Conservation (phyloP, 2,797 vertebrate species). For the Sebastolobus altivelis region DNA sequence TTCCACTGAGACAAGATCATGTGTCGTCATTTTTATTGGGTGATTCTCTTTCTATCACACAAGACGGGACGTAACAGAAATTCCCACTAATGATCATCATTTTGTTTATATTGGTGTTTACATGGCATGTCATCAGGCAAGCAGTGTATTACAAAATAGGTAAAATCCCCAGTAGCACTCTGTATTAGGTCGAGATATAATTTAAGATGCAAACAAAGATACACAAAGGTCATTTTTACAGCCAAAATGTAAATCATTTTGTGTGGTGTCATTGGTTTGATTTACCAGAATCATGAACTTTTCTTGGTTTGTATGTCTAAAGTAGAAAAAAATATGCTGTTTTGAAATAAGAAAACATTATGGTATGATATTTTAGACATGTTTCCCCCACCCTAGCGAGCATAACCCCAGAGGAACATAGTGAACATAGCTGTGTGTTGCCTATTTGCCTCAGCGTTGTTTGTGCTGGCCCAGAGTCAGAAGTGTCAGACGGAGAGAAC, state of each 20-base stretch:
- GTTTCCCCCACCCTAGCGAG: conserved; percentile 15
- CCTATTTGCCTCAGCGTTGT: conserved; percentile 57
- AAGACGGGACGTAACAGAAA: conserved; percentile 36
- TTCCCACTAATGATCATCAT: conserved; percentile 25
- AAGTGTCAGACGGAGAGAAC: conserved; percentile 76
- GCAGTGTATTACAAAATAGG: conserved; percentile 20
- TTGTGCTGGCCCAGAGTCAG: conserved; percentile 73
- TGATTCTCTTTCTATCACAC: not conserved
- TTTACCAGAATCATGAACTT: not conserved
- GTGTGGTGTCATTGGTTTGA: not conserved
- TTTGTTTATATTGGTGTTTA: conserved; percentile 37
- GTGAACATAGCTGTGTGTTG: conserved; percentile 51
- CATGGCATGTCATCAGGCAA: conserved; percentile 20
- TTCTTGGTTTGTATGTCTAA: not conserved
- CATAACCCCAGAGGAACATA: conserved; percentile 17
- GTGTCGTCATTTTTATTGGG: conserved; percentile 34
- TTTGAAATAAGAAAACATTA: conserved; percentile 15
- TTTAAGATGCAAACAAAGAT: not conserved
- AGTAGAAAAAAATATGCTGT: not conserved
- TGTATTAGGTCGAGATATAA: not conserved
- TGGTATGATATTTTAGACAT: conserved; percentile 37
- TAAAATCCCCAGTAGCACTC: conserved; percentile 17
- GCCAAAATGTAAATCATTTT: not conserved
- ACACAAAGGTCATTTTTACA: not conserved
- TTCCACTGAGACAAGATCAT: conserved; percentile 41